phyloP scores from a whole-genome alignment of 2,888 invertebrate genomes.

The Halictus ligatus region DNA sequence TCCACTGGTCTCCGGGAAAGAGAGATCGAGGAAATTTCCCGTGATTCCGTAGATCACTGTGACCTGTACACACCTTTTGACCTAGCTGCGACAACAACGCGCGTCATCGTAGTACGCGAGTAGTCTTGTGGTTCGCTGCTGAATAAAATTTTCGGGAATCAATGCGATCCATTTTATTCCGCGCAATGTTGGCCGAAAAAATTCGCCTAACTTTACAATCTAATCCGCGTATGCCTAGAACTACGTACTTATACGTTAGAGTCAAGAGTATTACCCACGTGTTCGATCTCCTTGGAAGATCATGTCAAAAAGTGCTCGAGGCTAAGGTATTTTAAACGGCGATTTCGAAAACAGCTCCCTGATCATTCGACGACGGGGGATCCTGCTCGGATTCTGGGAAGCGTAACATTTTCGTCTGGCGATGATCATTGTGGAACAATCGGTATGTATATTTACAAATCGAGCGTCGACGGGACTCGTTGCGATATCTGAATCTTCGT shows the following conservation, averaged over 20 bases:
- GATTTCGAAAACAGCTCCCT: background rate
- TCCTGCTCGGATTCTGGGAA: background rate
- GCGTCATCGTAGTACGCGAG: slow-evolving; percentile 23
- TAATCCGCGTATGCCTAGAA: background rate
- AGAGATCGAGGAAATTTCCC: background rate
- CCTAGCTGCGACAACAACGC: background rate
- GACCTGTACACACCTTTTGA: background rate
- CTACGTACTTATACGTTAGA: background rate
- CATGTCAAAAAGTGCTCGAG: background rate
- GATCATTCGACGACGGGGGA: slow-evolving; percentile 6
- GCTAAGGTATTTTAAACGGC: background rate
- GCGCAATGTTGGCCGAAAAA: background rate
- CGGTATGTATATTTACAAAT: background rate
- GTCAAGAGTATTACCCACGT: slow-evolving; percentile 38
- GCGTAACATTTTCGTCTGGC: background rate
- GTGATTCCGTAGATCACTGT: background rate
- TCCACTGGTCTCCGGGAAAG: background rate
- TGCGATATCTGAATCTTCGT: background rate
- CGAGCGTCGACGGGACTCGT: background rate
- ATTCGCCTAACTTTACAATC: background rate
- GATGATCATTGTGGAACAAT: background rate
- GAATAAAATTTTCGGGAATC: background rate
- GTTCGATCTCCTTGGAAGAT: background rate
- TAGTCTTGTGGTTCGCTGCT: background rate
- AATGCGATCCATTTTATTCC: background rate